phyloP scores from a whole-genome alignment of 2,797 vertebrate genomes.

The Pipistrellus nathusii region DNA sequence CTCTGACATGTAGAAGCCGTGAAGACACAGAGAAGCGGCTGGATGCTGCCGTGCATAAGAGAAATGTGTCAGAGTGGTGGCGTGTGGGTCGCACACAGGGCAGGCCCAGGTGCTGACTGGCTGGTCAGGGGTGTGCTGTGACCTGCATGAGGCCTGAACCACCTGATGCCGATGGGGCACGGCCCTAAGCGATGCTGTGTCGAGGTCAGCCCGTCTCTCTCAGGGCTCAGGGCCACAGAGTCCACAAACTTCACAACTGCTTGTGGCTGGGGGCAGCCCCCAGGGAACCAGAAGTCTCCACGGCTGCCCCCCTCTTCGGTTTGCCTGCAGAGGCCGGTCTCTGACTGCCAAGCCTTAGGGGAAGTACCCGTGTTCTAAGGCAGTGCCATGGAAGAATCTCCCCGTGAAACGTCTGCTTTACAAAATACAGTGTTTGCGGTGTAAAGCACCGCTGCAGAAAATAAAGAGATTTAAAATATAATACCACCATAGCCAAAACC shows the following conservation, averaged over 20 bases:
- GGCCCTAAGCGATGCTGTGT: not conserved
- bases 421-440: not conserved
- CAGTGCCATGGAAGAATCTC: not conserved
- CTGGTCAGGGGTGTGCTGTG: not conserved
- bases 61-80: not conserved
- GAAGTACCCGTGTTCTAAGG: not conserved
- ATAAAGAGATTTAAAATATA: not conserved
- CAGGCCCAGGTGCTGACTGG: rapidly evolving
- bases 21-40: not conserved
- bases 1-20: not conserved
- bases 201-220: too few relatives aligned
- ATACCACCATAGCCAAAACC: too few relatives aligned
- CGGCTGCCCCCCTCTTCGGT: not conserved
- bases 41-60: not conserved
- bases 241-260: not conserved
- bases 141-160: not conserved
- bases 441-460: not conserved
- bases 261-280: not conserved
- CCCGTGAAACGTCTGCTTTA: not conserved
- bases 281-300: rapidly evolving
- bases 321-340: not conserved
- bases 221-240: not conserved
- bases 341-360: not conserved
- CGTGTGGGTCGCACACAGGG: not conserved
- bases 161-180: rapidly evolving